phyloP scores from a whole-genome alignment of 2,888 invertebrate genomes.

The Acleris cristana region DNA sequence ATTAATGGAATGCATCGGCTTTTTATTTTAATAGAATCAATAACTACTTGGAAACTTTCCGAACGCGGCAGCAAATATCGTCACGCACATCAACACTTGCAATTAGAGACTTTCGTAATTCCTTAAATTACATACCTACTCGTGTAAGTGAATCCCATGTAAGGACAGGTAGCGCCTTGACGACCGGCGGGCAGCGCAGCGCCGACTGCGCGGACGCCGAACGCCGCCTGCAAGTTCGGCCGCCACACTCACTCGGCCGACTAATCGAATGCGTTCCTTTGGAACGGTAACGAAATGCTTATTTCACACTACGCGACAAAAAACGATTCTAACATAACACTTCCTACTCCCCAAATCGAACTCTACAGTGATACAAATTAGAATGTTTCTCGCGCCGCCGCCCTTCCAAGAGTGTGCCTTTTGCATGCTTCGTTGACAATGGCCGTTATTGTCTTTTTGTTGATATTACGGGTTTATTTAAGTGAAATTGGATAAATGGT shows the following conservation, averaged over 20 bases:
- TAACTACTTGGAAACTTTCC: slow-evolving; percentile 11
- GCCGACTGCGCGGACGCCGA: slow-evolving; percentile 25
- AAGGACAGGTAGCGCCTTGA: too few species aligned
- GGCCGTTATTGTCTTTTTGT: slow-evolving; percentile 73
- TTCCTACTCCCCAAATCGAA: slow-evolving; percentile 48
- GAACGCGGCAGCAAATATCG: background rate
- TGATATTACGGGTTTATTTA: slow-evolving; percentile 81
- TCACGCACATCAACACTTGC: slow-evolving; percentile 1
- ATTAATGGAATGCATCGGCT: slow-evolving; percentile 20
- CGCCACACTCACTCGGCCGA: slow-evolving; percentile 64
- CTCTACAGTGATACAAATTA: slow-evolving; percentile 54
- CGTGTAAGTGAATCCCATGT: too few species aligned
- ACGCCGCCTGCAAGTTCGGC: slow-evolving; percentile 49
- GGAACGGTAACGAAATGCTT: slow-evolving; percentile 71
- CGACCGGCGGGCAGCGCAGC: too few species aligned
- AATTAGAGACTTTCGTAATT: background rate
- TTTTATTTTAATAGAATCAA: slow-evolving; percentile 16
- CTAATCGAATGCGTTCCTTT: slow-evolving; percentile 66
- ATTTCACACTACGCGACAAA: slow-evolving; percentile 62
- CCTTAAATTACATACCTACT: too few species aligned
- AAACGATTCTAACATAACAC: slow-evolving; percentile 50
- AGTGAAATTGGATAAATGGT: slow-evolving; percentile 84
- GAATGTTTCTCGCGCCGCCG: slow-evolving; percentile 52
- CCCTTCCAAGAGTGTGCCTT: slow-evolving; percentile 46
- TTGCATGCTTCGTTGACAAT: slow-evolving; percentile 62